Evolutionary conservation across 1,140 invertebrate species (phyloP), one percentile per base, ranked within the genome.

Genomic region (Tachypleus tridentatus): DNA sequence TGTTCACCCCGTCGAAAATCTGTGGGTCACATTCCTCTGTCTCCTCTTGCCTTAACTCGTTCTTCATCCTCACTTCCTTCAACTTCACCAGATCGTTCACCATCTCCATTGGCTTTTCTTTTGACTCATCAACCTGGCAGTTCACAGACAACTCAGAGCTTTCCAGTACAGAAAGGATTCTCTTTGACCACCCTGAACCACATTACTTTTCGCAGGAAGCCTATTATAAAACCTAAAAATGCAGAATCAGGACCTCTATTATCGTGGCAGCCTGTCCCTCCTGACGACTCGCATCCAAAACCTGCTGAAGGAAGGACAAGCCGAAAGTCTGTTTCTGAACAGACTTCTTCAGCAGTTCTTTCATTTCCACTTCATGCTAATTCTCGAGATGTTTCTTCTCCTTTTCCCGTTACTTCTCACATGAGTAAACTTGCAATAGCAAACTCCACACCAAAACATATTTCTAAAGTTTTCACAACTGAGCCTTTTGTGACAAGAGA

Each of bases 21-120:
- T 6, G 89, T 96, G 50, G 93, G 93, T 49, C 93, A 97, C 76
- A 97, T 97, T 76, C 94, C 94, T 49, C 79, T 97, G 49, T 96
- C 93, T n/a, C 94, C 94, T 4, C 79, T 97, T 58, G 94, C 94
- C 4, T 80, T 93, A 54, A 97, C 94, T 2, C 93, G 93, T 0
- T 93, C 91, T 9, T 92, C 93, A 5, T 87, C 89, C 66, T 84
- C 89, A n/a, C 85, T 87, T 50, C 76, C 87, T 61, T 90, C 87
- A 67, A 89, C 90, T 3, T 89, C 86, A 72, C 90, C 91, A 0
- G 85, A 87, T 50, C 76, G 87, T 61, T 90, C 87, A 67, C 90
- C 90, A 3, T 89, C 86, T 72, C 90, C 91, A 0, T 73, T 93
- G 53, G 87, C 89, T 3, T 87, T 91, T 70, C 85, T 87, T 0